A percentile compares a stretch with the other conserved stretches of the same genome.
Conservation (phyloP, 2,888 invertebrate species). For the Byasa hedistus region DNA sequence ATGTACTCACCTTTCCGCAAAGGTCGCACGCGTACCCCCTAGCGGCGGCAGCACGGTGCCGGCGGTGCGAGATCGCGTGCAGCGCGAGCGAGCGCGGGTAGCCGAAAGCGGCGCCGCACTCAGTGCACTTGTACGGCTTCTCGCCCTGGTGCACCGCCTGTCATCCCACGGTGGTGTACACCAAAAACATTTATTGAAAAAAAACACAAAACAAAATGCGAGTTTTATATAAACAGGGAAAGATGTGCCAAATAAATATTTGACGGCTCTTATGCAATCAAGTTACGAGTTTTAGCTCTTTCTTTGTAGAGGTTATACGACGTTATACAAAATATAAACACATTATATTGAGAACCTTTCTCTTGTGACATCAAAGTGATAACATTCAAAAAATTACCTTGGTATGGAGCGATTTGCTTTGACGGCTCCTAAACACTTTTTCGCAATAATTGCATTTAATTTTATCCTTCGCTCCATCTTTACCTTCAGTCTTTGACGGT, state of each 20-base stretch:
- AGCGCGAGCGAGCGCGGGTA: constrained; percentile 81
- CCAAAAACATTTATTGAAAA: too few species aligned
- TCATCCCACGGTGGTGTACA: background rate
- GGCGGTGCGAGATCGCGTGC: constrained; percentile 78
- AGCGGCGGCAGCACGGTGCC: constrained; percentile 51
- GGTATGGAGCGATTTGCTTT: constrained; percentile 80
- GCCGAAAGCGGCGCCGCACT: constrained; percentile 81
- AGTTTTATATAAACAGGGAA: too few species aligned
- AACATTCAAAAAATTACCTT: constrained; percentile 52
- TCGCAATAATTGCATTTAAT: constrained; percentile 79
- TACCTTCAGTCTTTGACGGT: constrained; percentile 22
- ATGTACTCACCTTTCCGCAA: constrained; percentile 81
- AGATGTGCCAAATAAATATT: too few species aligned
- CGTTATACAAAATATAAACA: too few species aligned
- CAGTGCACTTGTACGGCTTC: constrained; percentile 77
- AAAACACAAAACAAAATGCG: too few species aligned
- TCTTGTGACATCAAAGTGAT: too few species aligned
- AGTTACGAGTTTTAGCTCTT: too few species aligned
- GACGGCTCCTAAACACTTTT: constrained; percentile 81
- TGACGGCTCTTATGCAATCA: too few species aligned
- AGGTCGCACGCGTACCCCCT: constrained; percentile 82
- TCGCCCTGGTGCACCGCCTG: constrained; percentile 79
- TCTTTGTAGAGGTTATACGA: too few species aligned
- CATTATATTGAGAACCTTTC: too few species aligned
- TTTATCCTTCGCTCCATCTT: constrained; percentile 35